Percentiles rank a stretch among this genome's conserved stretches.
Conservation (phyloP, 2,113 vertebrate species). For the Marmota monax region DNA sequence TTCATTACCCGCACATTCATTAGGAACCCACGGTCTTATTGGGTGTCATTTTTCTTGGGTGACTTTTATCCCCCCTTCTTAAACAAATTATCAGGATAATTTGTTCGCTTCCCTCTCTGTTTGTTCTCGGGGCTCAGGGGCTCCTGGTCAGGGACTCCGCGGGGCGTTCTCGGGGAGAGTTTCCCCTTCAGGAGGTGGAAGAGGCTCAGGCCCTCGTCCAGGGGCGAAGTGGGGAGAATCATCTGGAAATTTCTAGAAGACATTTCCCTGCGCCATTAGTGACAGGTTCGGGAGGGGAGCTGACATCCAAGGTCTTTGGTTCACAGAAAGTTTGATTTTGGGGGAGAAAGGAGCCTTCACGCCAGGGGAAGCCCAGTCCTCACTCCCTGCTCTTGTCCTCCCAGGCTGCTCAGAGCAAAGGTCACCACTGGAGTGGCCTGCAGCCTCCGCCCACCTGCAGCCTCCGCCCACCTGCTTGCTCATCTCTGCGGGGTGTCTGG, state of each 20-base stretch:
- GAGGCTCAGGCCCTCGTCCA: not conserved
- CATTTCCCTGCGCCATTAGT: not conserved
- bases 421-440: not conserved
- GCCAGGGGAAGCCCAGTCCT: not conserved
- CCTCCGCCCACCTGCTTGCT: too few relatives aligned
- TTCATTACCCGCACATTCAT: slow-evolving; percentile 96
- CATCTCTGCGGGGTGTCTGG: not conserved
- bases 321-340: not conserved
- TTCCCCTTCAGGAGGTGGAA: not conserved
- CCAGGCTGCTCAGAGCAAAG: rapidly evolving
- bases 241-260: not conserved
- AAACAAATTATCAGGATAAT: slow-evolving; percentile 88
- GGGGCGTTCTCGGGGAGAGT: not conserved
- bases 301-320: not conserved
- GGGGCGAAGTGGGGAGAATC: not conserved
- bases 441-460: not conserved
- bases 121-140: slow-evolving; percentile 72
- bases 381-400: rapidly evolving
- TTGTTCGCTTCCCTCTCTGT: slow-evolving; percentile 87
- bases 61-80: slow-evolving; percentile 80
- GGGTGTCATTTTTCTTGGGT: slow-evolving; percentile 88
- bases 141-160: not conserved
- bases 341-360: not conserved
- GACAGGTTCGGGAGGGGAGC: rapidly evolving
- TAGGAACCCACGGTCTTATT: slow-evolving; percentile 88